Evolutionary conservation across 1,140 invertebrate genomes (phyloP), one percentile per base, ranked within the genome.

Genomic region (Atta cephalotes): DNA sequence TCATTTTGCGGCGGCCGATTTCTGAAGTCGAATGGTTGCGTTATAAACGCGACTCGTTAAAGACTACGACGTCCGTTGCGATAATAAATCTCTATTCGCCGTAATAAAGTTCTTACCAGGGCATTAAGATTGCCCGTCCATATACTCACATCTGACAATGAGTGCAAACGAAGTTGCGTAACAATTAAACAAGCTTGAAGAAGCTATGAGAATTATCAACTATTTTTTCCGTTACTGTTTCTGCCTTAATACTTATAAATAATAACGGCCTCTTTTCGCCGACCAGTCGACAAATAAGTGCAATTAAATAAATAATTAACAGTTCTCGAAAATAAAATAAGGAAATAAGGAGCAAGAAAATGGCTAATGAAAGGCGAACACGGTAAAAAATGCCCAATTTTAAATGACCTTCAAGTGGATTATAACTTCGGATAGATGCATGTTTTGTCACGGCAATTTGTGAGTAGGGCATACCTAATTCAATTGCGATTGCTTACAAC

Each of bases 1-100:
- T 35, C 66, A 63, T 74, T 58, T 63, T n/a, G 16, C 16, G 28
- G 25, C 51, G 74, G 39, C 9, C 65, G 28, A 71, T 62, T 31
- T 62, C 51, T 31, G 70, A 80, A 28, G 12, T 70, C 21, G 53
- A 76, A 81, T 51, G 10, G 16, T 18, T 25, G 21, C 76, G 28
- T 88, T 87, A 68, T 58, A n/a, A 28, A 66, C 63, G 35, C n/a
- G 6, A 16, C 12, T 87, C 68, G 49, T 72, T 84, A 76, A 58
- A 18, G 65, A 49, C 60, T 85, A 72, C 31, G 45, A 62, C 16
- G 77, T 21, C 21, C n/a, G 25, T 53, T 49, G 3, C 62, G 31
- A 53, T 28, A 45, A 84, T 58, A 56, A 80, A 65, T 87, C 45
- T 21, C 31, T 28, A 35, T 51, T 51, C 39, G 56, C 39, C 2